These are phyloP conservation scores for Formica exsecta DNA, from an alignment of 1,140 invertebrate genomes.

Conservation along the genomic window DNA sequence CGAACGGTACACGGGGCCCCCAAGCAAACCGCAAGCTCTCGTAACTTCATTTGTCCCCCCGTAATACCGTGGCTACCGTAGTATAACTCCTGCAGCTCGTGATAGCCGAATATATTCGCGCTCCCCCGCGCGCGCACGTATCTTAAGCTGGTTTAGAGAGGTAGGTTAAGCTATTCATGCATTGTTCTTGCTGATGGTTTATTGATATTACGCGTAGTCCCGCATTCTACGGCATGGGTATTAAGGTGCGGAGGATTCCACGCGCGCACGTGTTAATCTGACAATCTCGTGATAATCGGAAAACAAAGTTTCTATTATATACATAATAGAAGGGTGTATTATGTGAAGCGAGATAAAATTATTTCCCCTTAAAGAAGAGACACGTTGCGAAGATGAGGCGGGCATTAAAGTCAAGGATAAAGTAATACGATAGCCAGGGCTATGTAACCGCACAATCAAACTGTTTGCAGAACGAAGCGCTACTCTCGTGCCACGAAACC, in stretches of 20 bases:
- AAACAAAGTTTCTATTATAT: neutral
- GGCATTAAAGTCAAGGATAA: slow-evolving; percentile 2
- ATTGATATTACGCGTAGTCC: slow-evolving; percentile 59
- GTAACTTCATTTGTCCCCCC: slow-evolving; percentile 74
- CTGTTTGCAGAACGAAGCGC: slow-evolving; percentile 65
- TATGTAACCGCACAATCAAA: slow-evolving; percentile 54
- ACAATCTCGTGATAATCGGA: slow-evolving; percentile 30
- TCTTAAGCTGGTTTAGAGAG: slow-evolving; percentile 57
- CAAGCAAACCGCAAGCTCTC: slow-evolving; percentile 74
- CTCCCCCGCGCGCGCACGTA: neutral
- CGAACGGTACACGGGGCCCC: slow-evolving; percentile 15
- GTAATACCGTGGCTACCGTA: slow-evolving; percentile 65
- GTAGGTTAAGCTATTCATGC: slow-evolving; percentile 48
- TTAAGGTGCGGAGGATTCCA: slow-evolving; percentile 40
- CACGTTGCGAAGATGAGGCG: neutral
- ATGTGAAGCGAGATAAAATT: neutral
- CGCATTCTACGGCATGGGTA: slow-evolving; percentile 5
- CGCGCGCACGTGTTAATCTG: slow-evolving; percentile 29
- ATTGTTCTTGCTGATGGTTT: slow-evolving; percentile 54
- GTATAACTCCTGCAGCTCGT: slow-evolving; percentile 43
- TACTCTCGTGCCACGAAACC: slow-evolving; percentile 31
- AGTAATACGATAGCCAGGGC: slow-evolving; percentile 50
- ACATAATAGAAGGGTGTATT: neutral
- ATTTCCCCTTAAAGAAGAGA: neutral
- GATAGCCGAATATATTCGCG: slow-evolving; percentile 62